phyloP scores from a whole-genome alignment of 2,113 vertebrate genomes.

The Haplochromis burtoni region DNA sequence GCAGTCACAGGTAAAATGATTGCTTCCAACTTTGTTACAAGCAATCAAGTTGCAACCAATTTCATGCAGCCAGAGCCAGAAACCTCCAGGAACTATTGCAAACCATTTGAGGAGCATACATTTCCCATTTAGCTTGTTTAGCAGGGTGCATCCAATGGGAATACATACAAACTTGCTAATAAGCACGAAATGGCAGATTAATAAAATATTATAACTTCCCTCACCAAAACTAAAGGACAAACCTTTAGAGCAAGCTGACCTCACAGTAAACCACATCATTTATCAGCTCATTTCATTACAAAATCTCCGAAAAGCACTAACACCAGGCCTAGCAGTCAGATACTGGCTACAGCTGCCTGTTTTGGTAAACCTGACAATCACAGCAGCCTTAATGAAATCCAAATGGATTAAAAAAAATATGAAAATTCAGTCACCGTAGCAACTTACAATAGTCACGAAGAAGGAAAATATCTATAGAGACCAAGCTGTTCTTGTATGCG shows the following conservation, averaged over 20 bases:
- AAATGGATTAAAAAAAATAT: neutral
- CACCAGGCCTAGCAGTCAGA: neutral
- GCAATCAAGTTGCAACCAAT: neutral
- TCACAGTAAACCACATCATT: neutral
- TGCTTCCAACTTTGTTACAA: neutral
- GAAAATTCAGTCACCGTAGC: neutral
- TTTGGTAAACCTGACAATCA: neutral
- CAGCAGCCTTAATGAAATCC: neutral
- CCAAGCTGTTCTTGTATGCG: neutral
- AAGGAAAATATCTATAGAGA: neutral
- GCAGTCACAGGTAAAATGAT: neutral
- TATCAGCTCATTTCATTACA: neutral
- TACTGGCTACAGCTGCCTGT: neutral
- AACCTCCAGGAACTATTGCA: neutral
- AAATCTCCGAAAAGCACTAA: neutral
- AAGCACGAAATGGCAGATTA: fast-evolving
- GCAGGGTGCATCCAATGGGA: neutral
- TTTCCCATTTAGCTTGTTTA: neutral
- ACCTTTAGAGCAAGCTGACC: neutral
- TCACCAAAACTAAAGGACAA: neutral
- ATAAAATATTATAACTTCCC: neutral
- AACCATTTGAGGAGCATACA: neutral
- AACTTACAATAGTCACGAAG: neutral
- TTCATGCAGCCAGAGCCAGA: neutral
- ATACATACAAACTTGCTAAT: neutral